These are phyloP conservation scores for Cyanoliseus patagonus DNA, from an alignment of 2,113 vertebrate species.

Conservation along the genomic window DNA sequence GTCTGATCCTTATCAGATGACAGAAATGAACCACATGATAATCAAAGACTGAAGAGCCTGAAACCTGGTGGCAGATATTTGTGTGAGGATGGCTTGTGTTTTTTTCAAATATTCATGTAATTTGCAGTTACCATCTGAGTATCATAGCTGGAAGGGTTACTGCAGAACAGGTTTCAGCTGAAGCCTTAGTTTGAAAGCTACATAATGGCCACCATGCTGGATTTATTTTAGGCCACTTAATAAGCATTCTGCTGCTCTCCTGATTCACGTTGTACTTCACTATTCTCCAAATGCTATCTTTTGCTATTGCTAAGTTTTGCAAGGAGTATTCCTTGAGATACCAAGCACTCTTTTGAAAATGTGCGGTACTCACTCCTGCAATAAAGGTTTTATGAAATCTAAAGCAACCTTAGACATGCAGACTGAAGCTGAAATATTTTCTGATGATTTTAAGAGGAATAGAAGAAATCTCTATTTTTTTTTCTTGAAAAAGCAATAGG, in stretches of 20 bases:
- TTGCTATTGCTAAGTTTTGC: neutral
- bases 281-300: neutral
- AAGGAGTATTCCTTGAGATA: neutral
- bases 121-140: neutral
- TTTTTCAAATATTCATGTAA: neutral
- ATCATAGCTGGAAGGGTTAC: neutral
- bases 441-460: neutral
- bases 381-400: neutral
- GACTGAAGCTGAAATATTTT: neutral
- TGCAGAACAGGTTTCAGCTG: neutral
- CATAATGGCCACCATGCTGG: neutral
- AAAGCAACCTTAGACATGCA: neutral
- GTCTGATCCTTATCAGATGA: neutral
- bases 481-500: neutral
- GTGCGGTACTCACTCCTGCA: neutral
- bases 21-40: neutral
- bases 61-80: neutral
- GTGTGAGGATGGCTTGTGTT: accelerated
- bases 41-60: neutral
- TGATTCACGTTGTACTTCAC: neutral
- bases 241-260: neutral
- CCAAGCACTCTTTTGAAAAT: neutral
- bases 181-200: neutral
- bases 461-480: neutral
- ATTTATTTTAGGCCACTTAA: neutral